Evolutionary conservation across 1,140 invertebrate genomes (phyloP).

Genomic region (Calliphora vicina): DNA sequence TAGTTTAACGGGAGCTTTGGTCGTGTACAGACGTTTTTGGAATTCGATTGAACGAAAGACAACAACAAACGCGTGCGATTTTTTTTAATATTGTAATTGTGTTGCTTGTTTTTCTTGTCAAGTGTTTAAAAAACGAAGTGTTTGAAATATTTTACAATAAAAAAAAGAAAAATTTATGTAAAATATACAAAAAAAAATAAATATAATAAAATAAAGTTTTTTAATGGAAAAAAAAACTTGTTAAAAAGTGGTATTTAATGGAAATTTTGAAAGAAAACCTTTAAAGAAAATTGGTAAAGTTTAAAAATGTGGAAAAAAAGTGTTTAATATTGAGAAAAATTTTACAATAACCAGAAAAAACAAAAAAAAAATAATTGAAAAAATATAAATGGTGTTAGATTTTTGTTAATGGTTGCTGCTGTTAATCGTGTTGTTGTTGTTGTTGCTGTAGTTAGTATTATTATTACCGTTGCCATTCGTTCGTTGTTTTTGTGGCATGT

Average conservation of each 20-base stretch:
- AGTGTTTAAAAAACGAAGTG: neutral
- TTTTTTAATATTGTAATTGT: neutral
- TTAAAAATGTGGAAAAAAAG: neutral
- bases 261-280: neutral
- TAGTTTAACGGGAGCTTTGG: conserved; percentile 29
- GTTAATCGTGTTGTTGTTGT: neutral
- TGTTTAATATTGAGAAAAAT: no score
- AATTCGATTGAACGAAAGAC: neutral
- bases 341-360: neutral
- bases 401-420: conserved; percentile 17
- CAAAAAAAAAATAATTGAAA: conserved; percentile 5
- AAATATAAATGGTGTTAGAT: neutral
- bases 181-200: neutral
- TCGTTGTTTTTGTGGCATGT: conserved; percentile 1
- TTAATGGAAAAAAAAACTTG: neutral
- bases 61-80: neutral
- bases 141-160: neutral
- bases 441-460: conserved; percentile 8
- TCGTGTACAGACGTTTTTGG: conserved; percentile 19
- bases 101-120: neutral
- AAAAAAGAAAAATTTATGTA: neutral
- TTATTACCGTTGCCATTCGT: conserved; percentile 15
- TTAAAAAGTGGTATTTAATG: neutral
- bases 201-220: neutral
- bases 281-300: conserved; percentile 5